phyloP scores from a whole-genome alignment of 2,888 invertebrate genomes.

The Labia minor region DNA sequence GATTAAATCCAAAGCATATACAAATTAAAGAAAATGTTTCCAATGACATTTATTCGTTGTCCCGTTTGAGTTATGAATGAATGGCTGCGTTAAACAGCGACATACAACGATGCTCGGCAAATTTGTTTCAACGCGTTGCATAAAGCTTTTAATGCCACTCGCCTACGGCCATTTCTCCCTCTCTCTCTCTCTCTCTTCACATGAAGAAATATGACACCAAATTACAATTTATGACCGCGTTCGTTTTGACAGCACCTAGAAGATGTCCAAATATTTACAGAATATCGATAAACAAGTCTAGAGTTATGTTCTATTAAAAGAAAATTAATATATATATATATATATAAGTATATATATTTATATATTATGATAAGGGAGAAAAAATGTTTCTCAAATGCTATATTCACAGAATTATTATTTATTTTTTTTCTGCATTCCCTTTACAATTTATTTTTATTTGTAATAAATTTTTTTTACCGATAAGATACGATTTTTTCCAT shows the following conservation, averaged over 20 bases:
- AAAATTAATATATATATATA: too few relatives aligned
- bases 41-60: constrained; percentile 1
- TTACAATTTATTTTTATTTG: too few relatives aligned
- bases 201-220: background rate
- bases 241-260: background rate
- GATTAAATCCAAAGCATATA: background rate
- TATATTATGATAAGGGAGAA: too few relatives aligned
- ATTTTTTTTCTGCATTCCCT: too few relatives aligned
- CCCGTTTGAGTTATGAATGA: background rate
- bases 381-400: too few relatives aligned
- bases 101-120: background rate
- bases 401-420: too few relatives aligned
- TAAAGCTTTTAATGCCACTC: background rate
- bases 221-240: background rate
- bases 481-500: too few relatives aligned
- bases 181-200: background rate
- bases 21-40: constrained; percentile 1
- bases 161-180: background rate
- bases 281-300: background rate
- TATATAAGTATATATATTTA: too few relatives aligned
- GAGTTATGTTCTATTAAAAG: background rate
- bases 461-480: too few relatives aligned
- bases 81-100: background rate
- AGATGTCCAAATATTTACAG: background rate
- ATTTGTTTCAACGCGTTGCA: background rate